Evolutionary conservation across 2,888 invertebrate species (phyloP).

Genomic region (Reticulitermes lucifugus): DNA sequence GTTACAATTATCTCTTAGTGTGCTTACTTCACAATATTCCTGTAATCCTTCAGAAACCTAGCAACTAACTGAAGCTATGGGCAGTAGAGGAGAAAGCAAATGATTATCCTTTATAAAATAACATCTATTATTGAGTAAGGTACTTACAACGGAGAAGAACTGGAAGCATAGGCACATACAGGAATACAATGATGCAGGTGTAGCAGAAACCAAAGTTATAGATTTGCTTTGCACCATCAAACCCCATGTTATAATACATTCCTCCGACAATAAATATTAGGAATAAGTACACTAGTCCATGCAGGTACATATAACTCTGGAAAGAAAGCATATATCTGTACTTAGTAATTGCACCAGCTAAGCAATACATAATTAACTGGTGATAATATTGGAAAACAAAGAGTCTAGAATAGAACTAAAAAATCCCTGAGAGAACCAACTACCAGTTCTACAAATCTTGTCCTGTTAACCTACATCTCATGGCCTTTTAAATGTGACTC

Average conservation of each 20-base stretch:
- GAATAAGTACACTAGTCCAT: constrained; percentile 74
- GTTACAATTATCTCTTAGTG: too few relatives aligned
- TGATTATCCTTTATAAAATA: neutral
- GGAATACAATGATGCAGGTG: constrained; percentile 80
- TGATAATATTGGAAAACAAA: neutral
- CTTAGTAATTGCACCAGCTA: too few relatives aligned
- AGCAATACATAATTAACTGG: neutral
- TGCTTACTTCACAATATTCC: too few relatives aligned
- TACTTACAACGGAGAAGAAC: constrained; percentile 82
- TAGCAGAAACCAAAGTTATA: constrained; percentile 89
- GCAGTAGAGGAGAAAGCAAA: too few relatives aligned
- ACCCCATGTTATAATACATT: constrained; percentile 79
- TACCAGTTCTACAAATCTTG: neutral
- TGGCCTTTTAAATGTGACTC: neutral
- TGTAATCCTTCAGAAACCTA: too few relatives aligned
- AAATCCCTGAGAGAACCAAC: too few relatives aligned
- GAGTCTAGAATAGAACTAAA: too few relatives aligned
- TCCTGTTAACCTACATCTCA: neutral
- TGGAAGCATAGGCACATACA: constrained; percentile 87
- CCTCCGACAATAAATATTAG: constrained; percentile 77
- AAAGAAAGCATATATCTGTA: constrained; percentile 57
- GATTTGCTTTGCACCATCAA: constrained; percentile 83
- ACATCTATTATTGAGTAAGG: neutral
- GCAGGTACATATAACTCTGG: constrained; percentile 78
- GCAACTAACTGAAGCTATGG: too few relatives aligned